Percentiles rank a stretch among this genome's conserved stretches.
Conservation (phyloP, 2,113 vertebrate genomes). For the Nicator chloris region DNA sequence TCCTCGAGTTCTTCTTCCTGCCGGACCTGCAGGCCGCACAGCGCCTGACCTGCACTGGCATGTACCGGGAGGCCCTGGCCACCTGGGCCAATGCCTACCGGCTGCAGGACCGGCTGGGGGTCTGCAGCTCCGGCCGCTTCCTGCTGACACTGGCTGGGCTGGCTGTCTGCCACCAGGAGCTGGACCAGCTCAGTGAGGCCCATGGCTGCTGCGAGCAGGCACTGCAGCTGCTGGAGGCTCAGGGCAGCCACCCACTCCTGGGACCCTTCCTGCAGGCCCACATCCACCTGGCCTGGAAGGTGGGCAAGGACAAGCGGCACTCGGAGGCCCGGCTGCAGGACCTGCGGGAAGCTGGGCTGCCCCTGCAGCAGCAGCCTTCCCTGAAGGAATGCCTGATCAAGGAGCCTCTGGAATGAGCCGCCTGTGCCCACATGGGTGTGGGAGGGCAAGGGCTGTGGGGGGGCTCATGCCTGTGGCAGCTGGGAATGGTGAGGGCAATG, state of each 20-base stretch:
- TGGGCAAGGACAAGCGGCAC: conserved; percentile 85
- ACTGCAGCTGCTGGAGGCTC: conserved; percentile 69
- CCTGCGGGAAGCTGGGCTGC: conserved; percentile 75
- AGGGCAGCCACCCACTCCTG: conserved; percentile 79
- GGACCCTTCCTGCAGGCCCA: conserved; percentile 83
- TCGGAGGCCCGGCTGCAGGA: conserved; percentile 83
- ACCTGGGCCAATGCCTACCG: conserved; percentile 84
- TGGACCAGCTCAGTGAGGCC: conserved; percentile 84
- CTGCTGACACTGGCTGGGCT: conserved; percentile 85
- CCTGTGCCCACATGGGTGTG: too few relatives aligned
- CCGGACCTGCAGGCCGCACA: conserved; percentile 81
- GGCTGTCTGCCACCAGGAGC: conserved; percentile 86
- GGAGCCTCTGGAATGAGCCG: conserved; percentile 74
- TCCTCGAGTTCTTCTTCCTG: conserved; percentile 90
- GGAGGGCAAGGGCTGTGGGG: not conserved
- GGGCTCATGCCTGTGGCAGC: accelerated
- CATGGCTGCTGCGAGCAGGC: conserved; percentile 84
- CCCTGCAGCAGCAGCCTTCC: conserved; percentile 74
- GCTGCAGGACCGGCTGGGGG: conserved; percentile 85
- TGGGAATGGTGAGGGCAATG: not conserved
- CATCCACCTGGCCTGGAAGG: conserved; percentile 88
- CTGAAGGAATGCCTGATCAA: conserved; percentile 88
- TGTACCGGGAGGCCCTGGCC: conserved; percentile 83
- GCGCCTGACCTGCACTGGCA: conserved; percentile 82
- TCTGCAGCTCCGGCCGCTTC: conserved; percentile 68